phyloP scores from a whole-genome alignment of 1,140 invertebrate genomes.

The Mya arenaria region DNA sequence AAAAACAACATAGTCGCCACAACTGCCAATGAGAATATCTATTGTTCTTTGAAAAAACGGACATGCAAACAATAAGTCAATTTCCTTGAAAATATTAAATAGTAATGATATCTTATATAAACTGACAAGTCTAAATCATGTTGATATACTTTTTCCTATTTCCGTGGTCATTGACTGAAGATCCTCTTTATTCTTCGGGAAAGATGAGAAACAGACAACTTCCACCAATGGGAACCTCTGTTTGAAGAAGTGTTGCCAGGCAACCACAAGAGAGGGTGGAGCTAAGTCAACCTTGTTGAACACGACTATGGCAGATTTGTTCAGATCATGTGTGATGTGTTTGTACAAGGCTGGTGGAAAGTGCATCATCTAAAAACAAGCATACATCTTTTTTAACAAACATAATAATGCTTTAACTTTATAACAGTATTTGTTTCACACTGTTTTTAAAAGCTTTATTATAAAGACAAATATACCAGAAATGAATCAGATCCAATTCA shows the following conservation, averaged over 20 bases:
- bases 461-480: too few species aligned
- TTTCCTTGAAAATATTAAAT: not conserved
- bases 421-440: too few species aligned
- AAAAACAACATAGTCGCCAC: too few species aligned
- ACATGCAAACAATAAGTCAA: too few species aligned
- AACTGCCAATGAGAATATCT: too few species aligned
- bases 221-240: conserved; percentile 88
- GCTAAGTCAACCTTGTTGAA: conserved; percentile 97
- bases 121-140: too few species aligned
- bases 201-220: conserved; percentile 92
- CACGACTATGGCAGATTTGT: conserved; percentile 92
- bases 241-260: conserved; percentile 93
- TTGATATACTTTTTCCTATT: conserved; percentile 33
- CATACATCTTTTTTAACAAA: too few species aligned
- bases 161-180: conserved; percentile 46
- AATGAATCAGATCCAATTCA: too few species aligned
- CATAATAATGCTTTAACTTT: too few species aligned
- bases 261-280: conserved; percentile 89
- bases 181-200: conserved; percentile 80
- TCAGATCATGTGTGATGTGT: conserved; percentile 87
- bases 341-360: conserved; percentile 95
- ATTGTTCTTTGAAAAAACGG: too few species aligned
- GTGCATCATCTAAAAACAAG: conserved; percentile 82
- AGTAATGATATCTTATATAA: not conserved
- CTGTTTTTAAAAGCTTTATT: too few species aligned